phyloP scores from a whole-genome alignment of 53 echinoderm and acorn worm genomes.

The Actinopyga echinites region DNA sequence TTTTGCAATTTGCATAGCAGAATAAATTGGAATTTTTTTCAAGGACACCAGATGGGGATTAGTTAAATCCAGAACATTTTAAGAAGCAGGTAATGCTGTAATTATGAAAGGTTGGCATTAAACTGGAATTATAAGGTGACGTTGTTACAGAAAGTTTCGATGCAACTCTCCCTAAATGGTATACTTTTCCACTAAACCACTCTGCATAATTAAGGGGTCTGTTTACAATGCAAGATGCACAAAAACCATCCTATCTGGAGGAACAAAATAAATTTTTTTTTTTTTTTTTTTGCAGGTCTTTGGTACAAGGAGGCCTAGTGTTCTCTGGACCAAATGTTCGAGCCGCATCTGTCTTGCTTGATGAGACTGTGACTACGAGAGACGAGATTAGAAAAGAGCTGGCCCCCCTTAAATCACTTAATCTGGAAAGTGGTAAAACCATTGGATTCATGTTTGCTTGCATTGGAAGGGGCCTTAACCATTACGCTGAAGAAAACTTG shows the following conservation, averaged over 20 bases:
- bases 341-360: slow-evolving; percentile 80
- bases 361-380: slow-evolving; percentile 35
- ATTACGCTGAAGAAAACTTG: slow-evolving; percentile 68
- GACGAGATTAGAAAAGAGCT: slow-evolving; percentile 53
- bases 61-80: no score
- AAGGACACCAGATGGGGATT: no score
- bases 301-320: slow-evolving; percentile 46
- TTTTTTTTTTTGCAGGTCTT: slow-evolving; percentile 29
- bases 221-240: no score
- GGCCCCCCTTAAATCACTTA: slow-evolving; percentile 57
- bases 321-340: slow-evolving; percentile 81
- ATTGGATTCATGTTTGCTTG: slow-evolving; percentile 95
- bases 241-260: not conserved
- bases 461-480: slow-evolving; percentile 64
- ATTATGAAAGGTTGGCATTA: no score
- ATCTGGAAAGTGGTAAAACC: slow-evolving; percentile 53
- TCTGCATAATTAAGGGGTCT: no score
- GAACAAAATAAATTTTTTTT: not conserved
- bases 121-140: no score
- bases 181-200: no score
- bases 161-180: no score
- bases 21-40: no score
- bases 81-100: no score
- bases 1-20: no score
- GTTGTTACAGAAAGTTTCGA: no score